phyloP scores from a whole-genome alignment of 2,888 invertebrate genomes.

The Protodeltote pygarga region DNA sequence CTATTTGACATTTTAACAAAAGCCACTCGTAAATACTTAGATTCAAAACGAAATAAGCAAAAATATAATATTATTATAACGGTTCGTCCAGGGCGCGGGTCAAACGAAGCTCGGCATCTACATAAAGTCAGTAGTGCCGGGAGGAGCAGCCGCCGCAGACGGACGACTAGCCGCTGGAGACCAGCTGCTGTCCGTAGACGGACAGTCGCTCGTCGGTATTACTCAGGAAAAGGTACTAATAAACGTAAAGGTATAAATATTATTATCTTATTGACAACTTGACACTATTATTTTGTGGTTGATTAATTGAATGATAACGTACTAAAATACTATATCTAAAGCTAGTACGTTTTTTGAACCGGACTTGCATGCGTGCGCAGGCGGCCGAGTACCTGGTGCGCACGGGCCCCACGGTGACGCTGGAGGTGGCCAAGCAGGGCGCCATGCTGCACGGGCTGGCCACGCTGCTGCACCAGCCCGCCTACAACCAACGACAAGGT shows the following conservation, averaged over 20 bases:
- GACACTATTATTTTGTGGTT: too few relatives aligned
- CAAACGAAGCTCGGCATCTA: constrained; percentile 96
- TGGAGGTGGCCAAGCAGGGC: constrained; percentile 99
- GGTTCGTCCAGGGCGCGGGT: constrained; percentile 73
- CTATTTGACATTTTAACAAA: background rate
- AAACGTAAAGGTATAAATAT: too few relatives aligned
- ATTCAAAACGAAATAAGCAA: too few relatives aligned
- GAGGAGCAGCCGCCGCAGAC: constrained; percentile 96
- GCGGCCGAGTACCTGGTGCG: constrained; percentile 98
- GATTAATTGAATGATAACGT: too few relatives aligned
- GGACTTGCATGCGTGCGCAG: constrained; percentile 68
- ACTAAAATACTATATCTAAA: too few relatives aligned
- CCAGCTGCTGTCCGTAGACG: constrained; percentile 98
- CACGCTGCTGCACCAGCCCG: constrained; percentile 95
- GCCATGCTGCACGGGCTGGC: constrained; percentile 98
- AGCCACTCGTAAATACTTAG: background rate
- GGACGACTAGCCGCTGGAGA: constrained; percentile 98
- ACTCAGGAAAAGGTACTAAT: constrained; percentile 90
- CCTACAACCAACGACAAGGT: constrained; percentile 78
- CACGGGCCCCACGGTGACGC: constrained; percentile 96
- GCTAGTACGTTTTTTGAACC: background rate
- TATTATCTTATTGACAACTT: too few relatives aligned
- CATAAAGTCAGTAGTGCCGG: constrained; percentile 99
- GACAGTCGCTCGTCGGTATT: constrained; percentile 96
- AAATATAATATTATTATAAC: background rate